Percentiles rank a stretch among this genome's conserved stretches.
These are phyloP conservation scores for Micrastur ruficollis DNA, from an alignment of 2,797 vertebrate species.

Conservation along the genomic window DNA sequence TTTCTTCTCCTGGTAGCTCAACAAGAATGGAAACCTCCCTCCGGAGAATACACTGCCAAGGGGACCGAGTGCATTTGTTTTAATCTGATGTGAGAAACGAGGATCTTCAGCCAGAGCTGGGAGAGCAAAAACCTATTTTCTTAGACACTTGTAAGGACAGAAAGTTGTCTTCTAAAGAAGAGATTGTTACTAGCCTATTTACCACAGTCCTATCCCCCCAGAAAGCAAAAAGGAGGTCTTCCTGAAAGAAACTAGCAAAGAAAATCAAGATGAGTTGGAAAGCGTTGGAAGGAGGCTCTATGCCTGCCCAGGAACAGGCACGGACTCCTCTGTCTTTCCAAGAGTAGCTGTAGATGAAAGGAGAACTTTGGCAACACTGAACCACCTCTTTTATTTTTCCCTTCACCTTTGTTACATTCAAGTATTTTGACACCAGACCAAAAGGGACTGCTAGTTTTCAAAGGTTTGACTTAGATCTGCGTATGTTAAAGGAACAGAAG, in stretches of 20 bases:
- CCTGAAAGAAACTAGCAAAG: neutral
- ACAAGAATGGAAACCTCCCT: neutral
- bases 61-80: fast-evolving
- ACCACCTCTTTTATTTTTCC: neutral
- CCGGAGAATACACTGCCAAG: neutral
- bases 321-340: neutral
- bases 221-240: neutral
- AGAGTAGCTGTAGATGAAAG: neutral
- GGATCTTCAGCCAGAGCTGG: neutral
- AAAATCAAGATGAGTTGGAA: neutral
- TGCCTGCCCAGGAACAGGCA: neutral
- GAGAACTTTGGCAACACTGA: neutral
- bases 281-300: neutral
- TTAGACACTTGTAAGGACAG: neutral
- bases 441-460: neutral
- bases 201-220: neutral
- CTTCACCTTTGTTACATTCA: neutral
- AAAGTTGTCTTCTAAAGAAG: neutral
- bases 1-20: neutral
- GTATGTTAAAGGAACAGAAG: neutral
- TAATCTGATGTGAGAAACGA: neutral
- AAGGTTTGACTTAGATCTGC: neutral
- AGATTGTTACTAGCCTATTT: neutral
- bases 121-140: neutral
- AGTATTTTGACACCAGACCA: neutral